These are phyloP conservation scores for Fragum whitleyi DNA, from an alignment of 2,888 invertebrate genomes.

Conservation along the genomic window DNA sequence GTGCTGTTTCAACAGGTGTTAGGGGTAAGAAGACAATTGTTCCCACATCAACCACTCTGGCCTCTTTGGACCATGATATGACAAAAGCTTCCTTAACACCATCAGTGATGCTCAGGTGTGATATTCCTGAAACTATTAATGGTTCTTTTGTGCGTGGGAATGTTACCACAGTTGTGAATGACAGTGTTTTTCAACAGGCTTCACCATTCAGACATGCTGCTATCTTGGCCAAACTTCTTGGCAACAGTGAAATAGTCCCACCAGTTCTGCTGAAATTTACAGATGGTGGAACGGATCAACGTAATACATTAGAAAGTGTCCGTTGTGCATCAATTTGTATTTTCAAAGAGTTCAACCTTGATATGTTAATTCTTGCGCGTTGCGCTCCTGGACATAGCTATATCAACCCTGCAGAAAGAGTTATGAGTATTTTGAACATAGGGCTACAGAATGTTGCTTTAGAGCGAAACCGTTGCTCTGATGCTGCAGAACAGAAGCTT, in stretches of 20 bases:
- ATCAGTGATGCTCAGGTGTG: conserved; percentile 16
- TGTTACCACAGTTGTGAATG: conserved; percentile 35
- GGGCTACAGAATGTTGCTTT: conserved; percentile 39
- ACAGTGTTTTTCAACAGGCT: conserved; percentile 29
- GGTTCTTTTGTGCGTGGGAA: not conserved
- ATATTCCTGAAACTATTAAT: not conserved
- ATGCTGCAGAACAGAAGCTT: conserved; percentile 10
- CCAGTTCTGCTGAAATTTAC: conserved; percentile 32
- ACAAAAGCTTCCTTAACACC: no score
- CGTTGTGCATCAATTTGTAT: conserved; percentile 37
- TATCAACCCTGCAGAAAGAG: conserved; percentile 49
- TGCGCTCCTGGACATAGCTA: conserved; percentile 55
- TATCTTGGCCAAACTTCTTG: conserved; percentile 12
- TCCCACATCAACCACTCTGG: conserved; percentile 31
- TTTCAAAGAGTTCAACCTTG: conserved; percentile 40
- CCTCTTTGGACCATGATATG: conserved; percentile 48
- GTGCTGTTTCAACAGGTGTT: conserved; percentile 37
- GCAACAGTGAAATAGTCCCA: not conserved
- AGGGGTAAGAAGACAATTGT: conserved; percentile 41
- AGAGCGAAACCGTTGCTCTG: conserved; percentile 21
- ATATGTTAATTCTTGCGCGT: conserved; percentile 37
- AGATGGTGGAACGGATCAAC: conserved; percentile 42
- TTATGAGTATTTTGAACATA: conserved; percentile 43
- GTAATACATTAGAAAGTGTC: conserved; percentile 44
- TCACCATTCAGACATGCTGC: conserved; percentile 44